Percentiles rank a stretch among this genome's conserved stretches.
Conservation (phyloP, 1,140 invertebrate species). For the Tribolium madens region DNA sequence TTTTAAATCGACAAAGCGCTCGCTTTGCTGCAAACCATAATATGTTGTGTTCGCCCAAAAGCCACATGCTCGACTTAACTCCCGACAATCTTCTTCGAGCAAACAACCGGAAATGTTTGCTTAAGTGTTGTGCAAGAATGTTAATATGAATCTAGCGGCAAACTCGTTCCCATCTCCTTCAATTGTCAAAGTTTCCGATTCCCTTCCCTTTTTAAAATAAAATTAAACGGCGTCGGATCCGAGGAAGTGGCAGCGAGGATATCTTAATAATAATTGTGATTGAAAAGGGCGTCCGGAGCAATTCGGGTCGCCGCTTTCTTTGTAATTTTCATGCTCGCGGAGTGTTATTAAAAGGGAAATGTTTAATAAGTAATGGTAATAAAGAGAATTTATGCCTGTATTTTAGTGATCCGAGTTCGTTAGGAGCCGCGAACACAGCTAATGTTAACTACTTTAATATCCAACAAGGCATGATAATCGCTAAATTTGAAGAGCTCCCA, state of each 20-base stretch:
- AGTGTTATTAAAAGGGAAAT: constrained; percentile 33
- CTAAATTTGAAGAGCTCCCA: constrained; percentile 52
- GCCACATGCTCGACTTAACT: constrained; percentile 18
- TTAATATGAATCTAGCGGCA: not conserved
- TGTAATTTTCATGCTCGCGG: constrained; percentile 28
- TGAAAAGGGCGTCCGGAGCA: constrained; percentile 32
- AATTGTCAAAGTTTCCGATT: not conserved
- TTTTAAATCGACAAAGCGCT: not conserved
- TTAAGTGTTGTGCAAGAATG: constrained; percentile 33
- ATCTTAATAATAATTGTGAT: constrained; percentile 37
- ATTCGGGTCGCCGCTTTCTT: constrained; percentile 29
- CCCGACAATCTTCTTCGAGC: constrained; percentile 13
- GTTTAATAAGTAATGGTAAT: constrained; percentile 36
- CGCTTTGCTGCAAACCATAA: not conserved
- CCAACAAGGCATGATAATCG: constrained; percentile 53
- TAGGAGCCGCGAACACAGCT: constrained; percentile 34
- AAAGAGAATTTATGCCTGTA: constrained; percentile 30
- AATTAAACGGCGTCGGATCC: constrained; percentile 5
- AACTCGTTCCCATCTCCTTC: constrained; percentile 8
- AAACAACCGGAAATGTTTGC: constrained; percentile 29
- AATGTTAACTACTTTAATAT: constrained; percentile 54
- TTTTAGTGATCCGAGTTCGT: constrained; percentile 30
- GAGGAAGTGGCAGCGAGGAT: constrained; percentile 1
- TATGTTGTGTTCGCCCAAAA: constrained; percentile 4
- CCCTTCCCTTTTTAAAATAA: constrained; percentile 11